Conservation (phyloP, 92 coral and sea anemone species). For the Umimayanthus chanpuru region DNA sequence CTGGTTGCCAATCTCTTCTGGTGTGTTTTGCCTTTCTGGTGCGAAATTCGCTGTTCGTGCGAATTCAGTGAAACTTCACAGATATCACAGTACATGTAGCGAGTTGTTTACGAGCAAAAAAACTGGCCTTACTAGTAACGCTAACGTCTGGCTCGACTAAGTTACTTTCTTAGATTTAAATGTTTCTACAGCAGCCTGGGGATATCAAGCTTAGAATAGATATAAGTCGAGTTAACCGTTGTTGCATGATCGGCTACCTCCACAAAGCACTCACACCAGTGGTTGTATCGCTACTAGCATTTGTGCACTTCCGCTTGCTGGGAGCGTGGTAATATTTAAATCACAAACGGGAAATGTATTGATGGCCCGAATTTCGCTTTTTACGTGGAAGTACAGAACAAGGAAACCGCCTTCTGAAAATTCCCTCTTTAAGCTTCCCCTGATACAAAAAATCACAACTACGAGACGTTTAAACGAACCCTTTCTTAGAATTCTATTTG, state of each 20-base stretch:
- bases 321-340: background rate
- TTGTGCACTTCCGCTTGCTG: constrained; percentile 31
- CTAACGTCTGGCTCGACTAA: background rate
- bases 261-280: background rate
- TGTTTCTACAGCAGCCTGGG: background rate
- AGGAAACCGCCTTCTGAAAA: background rate
- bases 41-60: constrained; percentile 53
- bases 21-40: constrained; percentile 61
- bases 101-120: background rate
- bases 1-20: constrained; percentile 51
- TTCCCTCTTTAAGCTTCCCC: background rate
- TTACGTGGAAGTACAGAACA: background rate
- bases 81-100: constrained; percentile 55
- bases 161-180: background rate
- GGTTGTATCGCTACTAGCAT: background rate
- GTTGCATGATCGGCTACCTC: background rate
- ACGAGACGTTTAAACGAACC: background rate
- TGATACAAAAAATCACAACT: background rate
- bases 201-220: background rate
- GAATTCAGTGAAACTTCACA: constrained; percentile 64
- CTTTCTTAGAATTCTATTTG: constrained; percentile 28
- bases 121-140: background rate
- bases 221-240: background rate
- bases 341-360: background rate
- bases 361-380: constrained; percentile 6